phyloP scores from a whole-genome alignment of 2,113 vertebrate genomes.

The Phylloscopus trochiloides region DNA sequence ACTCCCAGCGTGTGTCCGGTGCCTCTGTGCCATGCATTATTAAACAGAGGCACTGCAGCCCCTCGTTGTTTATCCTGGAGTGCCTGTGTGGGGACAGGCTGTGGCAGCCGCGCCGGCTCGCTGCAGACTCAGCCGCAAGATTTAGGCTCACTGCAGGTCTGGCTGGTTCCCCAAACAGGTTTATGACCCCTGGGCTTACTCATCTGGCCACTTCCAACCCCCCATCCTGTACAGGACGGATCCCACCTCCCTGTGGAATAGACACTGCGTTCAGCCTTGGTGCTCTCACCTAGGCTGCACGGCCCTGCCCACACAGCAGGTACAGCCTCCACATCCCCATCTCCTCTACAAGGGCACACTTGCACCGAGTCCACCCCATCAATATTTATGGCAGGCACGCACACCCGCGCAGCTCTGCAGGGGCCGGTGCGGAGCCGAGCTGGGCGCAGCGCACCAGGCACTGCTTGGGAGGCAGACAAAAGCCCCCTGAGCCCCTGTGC shows the following conservation, averaged over 20 bases:
- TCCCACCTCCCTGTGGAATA: not conserved
- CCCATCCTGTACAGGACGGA: not conserved
- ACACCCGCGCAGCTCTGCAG: conserved; percentile 21
- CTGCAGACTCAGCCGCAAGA: not conserved
- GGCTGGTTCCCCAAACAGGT: not conserved
- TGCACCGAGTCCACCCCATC: not conserved
- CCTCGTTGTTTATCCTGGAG: not conserved
- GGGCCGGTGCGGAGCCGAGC: not conserved
- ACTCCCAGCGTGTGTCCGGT: not conserved
- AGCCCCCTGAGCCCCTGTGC: rapidly evolving
- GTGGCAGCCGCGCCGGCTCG: rapidly evolving
- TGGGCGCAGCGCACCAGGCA: not conserved
- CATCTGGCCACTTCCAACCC: not conserved
- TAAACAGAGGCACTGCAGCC: conserved; percentile 53
- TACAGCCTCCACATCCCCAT: not conserved
- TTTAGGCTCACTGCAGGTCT: not conserved
- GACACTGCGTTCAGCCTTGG: not conserved
- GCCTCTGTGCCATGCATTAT: conserved; percentile 29
- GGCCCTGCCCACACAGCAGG: not conserved
- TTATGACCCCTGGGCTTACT: not conserved
- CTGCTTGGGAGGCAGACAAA: not conserved
- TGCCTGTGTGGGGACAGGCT: not conserved
- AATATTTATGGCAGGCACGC: conserved; percentile 49
- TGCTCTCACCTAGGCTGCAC: not conserved
- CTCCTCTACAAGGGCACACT: not conserved